Evolutionary conservation across 1,140 invertebrate genomes (phyloP).

Genomic region (Neuroterus valhalla): DNA sequence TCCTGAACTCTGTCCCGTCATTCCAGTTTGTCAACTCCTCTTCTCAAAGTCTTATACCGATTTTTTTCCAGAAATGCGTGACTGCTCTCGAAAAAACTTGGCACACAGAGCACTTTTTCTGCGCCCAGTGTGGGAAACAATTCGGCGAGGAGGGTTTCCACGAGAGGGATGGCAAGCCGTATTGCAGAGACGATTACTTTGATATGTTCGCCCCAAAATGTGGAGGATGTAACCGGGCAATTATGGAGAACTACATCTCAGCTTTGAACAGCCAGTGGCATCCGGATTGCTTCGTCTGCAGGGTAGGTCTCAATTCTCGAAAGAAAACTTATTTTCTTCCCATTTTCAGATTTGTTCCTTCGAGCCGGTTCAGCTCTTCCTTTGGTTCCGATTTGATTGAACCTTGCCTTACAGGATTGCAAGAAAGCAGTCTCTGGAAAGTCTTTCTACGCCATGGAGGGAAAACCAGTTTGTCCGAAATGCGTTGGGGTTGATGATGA

Average conservation of each 20-base stretch:
- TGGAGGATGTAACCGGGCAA: constrained; percentile 96
- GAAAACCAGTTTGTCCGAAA: constrained; percentile 91
- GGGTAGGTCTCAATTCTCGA: constrained; percentile 82
- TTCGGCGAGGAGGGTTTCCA: constrained; percentile 98
- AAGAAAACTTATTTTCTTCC: not conserved
- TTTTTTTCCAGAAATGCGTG: constrained; percentile 93
- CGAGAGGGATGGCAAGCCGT: constrained; percentile 94
- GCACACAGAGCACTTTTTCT: constrained; percentile 99
- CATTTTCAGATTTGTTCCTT: not conserved
- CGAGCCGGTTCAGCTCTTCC: not conserved
- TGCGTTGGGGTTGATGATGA: constrained; percentile 93
- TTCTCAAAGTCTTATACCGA: no score
- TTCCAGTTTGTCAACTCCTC: no score
- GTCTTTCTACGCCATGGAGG: constrained; percentile 96
- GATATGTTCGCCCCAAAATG: constrained; percentile 99
- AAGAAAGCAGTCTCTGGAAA: constrained; percentile 92
- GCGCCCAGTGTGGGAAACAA: constrained; percentile 96
- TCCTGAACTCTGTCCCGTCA: no score
- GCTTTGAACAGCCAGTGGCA: constrained; percentile 99
- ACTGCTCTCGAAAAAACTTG: constrained; percentile 98
- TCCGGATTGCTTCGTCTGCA: constrained; percentile 99
- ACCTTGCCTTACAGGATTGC: constrained; percentile 85
- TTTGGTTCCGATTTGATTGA: not conserved
- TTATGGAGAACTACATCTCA: constrained; percentile 99
- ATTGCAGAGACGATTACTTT: constrained; percentile 97